phyloP scores from a whole-genome alignment of 2,797 vertebrate species.

The Okamejei kenojei region DNA sequence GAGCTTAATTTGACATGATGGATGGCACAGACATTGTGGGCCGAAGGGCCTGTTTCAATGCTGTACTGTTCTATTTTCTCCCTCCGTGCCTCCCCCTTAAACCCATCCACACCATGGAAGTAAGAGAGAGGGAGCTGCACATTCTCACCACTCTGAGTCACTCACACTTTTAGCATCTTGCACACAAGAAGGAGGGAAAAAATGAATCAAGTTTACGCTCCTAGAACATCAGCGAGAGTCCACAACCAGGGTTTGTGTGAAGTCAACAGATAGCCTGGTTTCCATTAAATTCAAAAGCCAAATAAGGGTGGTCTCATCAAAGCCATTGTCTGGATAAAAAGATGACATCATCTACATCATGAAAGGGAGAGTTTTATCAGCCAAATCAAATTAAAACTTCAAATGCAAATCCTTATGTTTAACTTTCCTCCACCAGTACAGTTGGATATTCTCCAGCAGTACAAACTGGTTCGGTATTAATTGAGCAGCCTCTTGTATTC shows the following conservation, averaged over 20 bases:
- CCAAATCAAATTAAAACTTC: constrained; percentile 24
- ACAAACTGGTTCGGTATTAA: not conserved
- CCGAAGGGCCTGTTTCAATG: too few species aligned
- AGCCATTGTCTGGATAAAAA: constrained; percentile 22
- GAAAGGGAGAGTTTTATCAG: constrained; percentile 18
- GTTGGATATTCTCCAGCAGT: not conserved
- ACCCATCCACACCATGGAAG: not conserved
- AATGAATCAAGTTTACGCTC: not conserved
- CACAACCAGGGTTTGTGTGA: not conserved
- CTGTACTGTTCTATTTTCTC: too few species aligned
- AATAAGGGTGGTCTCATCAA: constrained; percentile 21
- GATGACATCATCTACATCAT: constrained; percentile 15
- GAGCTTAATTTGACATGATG: too few species aligned
- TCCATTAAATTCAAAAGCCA: not conserved
- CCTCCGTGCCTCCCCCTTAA: not conserved
- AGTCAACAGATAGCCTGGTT: not conserved
- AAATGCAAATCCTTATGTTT: constrained; percentile 20
- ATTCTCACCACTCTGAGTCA: not conserved
- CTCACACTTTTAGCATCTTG: not conserved
- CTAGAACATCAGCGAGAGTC: not conserved
- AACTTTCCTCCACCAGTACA: constrained; percentile 19
- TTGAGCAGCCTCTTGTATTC: too few species aligned
- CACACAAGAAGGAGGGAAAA: too few species aligned
- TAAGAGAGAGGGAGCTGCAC: not conserved
- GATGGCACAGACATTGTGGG: too few species aligned